Percentiles rank a stretch among this genome's conserved stretches.
Evolutionary conservation across 1,140 invertebrate species (phyloP).

Genomic region (Drosophila ambigua): DNA sequence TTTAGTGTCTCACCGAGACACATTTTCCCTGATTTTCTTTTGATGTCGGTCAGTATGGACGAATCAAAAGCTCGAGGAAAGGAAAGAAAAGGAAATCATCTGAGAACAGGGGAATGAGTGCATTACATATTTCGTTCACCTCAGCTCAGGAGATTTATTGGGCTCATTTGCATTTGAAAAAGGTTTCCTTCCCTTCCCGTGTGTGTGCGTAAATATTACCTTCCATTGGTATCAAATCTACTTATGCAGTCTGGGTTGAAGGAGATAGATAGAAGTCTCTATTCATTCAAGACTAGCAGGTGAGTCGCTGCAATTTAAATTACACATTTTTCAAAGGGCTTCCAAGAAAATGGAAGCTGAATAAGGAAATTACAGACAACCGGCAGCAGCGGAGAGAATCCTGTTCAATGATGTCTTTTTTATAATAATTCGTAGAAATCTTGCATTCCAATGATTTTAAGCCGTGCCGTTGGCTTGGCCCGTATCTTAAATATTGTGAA

Average conservation of each 20-base stretch:
- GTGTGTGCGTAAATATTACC: conserved; percentile 8
- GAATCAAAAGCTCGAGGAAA: neutral
- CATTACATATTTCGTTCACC: conserved; percentile 13
- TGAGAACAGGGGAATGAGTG: neutral
- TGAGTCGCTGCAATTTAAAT: too few relatives aligned
- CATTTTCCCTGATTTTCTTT: conserved; percentile 25
- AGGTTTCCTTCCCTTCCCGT: conserved; percentile 6
- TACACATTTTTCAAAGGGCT: too few relatives aligned
- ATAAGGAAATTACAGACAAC: too few relatives aligned
- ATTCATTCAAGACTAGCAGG: too few relatives aligned
- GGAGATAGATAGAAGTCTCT: too few relatives aligned
- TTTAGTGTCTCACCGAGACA: conserved; percentile 25
- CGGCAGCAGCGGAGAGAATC: too few relatives aligned
- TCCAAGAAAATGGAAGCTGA: too few relatives aligned
- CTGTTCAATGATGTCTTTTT: too few relatives aligned
- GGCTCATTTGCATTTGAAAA: conserved; percentile 40
- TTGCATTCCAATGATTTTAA: too few relatives aligned
- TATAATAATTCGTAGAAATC: too few relatives aligned
- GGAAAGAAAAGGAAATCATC: neutral
- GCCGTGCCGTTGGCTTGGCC: too few relatives aligned
- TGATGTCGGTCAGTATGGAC: conserved; percentile 42
- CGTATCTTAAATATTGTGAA: too few relatives aligned
- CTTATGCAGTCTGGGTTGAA: conserved; percentile 16
- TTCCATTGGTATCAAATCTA: conserved; percentile 27
- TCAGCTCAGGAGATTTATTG: conserved; percentile 12